Evolutionary conservation across 37 sponge, comb jelly and placozoan species (phyloP).

Genomic region (Halisarca cf. caerulea): DNA sequence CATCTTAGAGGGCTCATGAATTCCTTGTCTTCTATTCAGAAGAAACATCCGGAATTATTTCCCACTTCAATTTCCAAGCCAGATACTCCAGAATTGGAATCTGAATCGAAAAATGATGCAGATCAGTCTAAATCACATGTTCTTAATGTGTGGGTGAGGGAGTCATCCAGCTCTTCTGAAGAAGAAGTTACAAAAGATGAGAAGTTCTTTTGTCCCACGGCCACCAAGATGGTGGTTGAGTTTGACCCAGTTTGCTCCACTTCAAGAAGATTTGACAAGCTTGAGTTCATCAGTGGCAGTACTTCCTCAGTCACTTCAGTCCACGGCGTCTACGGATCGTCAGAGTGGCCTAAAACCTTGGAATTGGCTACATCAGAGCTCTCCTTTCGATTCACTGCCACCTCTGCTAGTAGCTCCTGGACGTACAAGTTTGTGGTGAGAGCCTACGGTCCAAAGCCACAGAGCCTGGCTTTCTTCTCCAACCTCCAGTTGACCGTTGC

Average conservation of each 20-base stretch:
- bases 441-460: conserved; percentile 14
- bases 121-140: neutral
- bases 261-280: conserved; percentile 56
- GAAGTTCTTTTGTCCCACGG: conserved; percentile 39
- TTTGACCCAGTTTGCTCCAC: conserved; percentile 81
- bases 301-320: neutral
- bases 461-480: neutral
- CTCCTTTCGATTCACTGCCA: conserved; percentile 74
- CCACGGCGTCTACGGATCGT: neutral
- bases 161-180: conserved; percentile 4
- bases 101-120: neutral
- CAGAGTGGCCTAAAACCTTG: conserved; percentile 5
- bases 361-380: conserved; percentile 65
- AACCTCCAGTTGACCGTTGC: conserved; percentile 76
- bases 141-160: conserved; percentile 15
- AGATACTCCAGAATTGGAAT: neutral
- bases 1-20: conserved; percentile 33
- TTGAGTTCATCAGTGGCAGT: conserved; percentile 8
- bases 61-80: neutral
- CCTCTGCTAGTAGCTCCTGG: conserved; percentile 79
- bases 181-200: neutral
- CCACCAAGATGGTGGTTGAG: conserved; percentile 62
- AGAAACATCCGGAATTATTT: conserved; percentile 1
- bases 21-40: neutral
- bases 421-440: conserved; percentile 87